Evolutionary conservation across 2,888 invertebrate species (phyloP).

Genomic region (Conchocele bisecta): DNA sequence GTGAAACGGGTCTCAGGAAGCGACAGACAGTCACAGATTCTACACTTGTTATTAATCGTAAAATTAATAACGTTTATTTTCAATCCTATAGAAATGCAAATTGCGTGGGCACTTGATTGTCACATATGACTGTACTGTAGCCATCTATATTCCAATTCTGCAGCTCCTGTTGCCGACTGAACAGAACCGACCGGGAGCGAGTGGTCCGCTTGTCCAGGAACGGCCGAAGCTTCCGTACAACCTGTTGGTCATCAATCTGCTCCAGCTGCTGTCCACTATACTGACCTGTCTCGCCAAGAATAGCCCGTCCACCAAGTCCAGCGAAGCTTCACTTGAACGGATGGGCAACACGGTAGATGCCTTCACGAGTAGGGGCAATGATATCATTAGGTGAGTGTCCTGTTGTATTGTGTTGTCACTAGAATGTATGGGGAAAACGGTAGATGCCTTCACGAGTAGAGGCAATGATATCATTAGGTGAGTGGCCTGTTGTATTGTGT

Average conservation of each 20-base stretch:
- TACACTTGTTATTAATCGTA: too few relatives aligned
- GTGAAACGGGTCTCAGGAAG: too few relatives aligned
- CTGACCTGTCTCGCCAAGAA: conserved; percentile 78
- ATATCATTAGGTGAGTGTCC: conserved; percentile 80
- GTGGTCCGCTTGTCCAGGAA: not conserved
- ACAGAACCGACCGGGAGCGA: conserved; percentile 33
- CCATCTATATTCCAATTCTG: conserved; percentile 1
- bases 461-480: conserved; percentile 81
- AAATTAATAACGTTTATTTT: too few relatives aligned
- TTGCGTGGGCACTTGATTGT: too few relatives aligned
- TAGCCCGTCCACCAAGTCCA: conserved; percentile 74
- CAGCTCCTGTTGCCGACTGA: conserved; percentile 65
- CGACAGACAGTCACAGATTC: too few relatives aligned
- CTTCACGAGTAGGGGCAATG: conserved; percentile 78
- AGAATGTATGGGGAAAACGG: conserved; percentile 70
- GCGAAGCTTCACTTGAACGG: conserved; percentile 77
- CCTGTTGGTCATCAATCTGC: conserved; percentile 77
- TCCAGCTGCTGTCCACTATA: conserved; percentile 75
- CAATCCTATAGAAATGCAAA: too few relatives aligned
- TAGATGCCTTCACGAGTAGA: conserved; percentile 70
- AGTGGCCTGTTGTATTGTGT: too few relatives aligned
- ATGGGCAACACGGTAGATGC: conserved; percentile 76
- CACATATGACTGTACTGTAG: too few relatives aligned
- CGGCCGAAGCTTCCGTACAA: conserved; percentile 79
- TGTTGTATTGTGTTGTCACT: conserved; percentile 48